Evolutionary conservation across 2,797 vertebrate genomes (phyloP).

Genomic region (Carduelis carduelis): DNA sequence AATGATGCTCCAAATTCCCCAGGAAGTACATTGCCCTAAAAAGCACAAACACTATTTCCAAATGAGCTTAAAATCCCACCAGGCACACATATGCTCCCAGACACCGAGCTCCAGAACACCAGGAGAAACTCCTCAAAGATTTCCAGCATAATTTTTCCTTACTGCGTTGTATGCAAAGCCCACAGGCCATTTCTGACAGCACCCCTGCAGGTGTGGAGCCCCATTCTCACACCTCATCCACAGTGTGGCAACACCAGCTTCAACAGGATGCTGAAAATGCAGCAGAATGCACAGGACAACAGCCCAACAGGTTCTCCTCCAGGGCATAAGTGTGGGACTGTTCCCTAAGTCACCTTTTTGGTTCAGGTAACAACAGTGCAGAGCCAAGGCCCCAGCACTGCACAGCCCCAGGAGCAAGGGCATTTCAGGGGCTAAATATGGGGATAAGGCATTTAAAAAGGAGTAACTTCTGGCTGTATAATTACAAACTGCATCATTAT

Average conservation of each 20-base stretch:
- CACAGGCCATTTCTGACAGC: fast-evolving
- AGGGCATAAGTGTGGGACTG: background rate
- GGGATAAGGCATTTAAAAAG: background rate
- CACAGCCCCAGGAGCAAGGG: background rate
- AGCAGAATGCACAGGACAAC: background rate
- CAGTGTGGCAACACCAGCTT: background rate
- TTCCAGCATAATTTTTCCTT: background rate
- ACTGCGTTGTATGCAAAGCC: background rate
- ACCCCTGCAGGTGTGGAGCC: background rate
- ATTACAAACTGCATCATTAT: conserved; percentile 39
- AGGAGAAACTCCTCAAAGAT: background rate
- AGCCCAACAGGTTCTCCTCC: background rate
- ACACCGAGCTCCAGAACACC: background rate
- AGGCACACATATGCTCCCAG: background rate
- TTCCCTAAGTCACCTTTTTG: background rate
- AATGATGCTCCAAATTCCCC: background rate
- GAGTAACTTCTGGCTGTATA: background rate
- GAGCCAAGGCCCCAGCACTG: background rate
- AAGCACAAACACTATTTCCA: background rate
- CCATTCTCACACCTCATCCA: background rate
- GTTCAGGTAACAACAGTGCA: background rate
- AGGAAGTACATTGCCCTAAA: background rate
- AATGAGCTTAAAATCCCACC: background rate
- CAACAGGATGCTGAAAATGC: background rate
- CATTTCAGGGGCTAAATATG: background rate